Conservation (phyloP, 2,888 invertebrate genomes). For the Galerucella pusilla region DNA sequence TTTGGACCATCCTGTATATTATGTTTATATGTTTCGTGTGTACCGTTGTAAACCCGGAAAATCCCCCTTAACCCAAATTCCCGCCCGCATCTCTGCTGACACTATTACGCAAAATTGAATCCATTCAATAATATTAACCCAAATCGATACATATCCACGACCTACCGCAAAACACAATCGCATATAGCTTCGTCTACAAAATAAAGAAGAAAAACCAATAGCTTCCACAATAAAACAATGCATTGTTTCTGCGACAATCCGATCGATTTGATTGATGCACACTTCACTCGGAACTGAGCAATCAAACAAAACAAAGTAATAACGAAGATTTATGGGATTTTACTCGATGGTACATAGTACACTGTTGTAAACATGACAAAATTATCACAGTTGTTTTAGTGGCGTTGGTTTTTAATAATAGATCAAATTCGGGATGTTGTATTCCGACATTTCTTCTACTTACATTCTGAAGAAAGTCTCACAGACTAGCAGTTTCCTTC, state of each 20-base stretch:
- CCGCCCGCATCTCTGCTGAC: not conserved
- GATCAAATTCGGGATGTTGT: not conserved
- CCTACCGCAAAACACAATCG: not conserved
- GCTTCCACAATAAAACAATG: slow-evolving; percentile 14
- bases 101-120: not conserved
- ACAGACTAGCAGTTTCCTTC: no score
- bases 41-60: no score
- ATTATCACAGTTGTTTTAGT: not conserved
- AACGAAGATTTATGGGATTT: slow-evolving; percentile 34
- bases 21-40: no score
- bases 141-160: not conserved
- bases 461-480: no score
- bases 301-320: slow-evolving; percentile 38
- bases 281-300: slow-evolving; percentile 14
- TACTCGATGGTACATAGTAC: not conserved
- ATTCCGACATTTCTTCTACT: no score
- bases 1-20: no score
- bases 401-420: not conserved
- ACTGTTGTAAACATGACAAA: not conserved
- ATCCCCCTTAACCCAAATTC: no score
- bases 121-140: not conserved
- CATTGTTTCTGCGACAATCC: slow-evolving; percentile 24
- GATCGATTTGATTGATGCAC: slow-evolving; percentile 30
- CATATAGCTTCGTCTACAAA: not conserved
- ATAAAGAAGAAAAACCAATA: not conserved